Conservation (phyloP, 2,888 invertebrate species). For the Mantis religiosa region DNA sequence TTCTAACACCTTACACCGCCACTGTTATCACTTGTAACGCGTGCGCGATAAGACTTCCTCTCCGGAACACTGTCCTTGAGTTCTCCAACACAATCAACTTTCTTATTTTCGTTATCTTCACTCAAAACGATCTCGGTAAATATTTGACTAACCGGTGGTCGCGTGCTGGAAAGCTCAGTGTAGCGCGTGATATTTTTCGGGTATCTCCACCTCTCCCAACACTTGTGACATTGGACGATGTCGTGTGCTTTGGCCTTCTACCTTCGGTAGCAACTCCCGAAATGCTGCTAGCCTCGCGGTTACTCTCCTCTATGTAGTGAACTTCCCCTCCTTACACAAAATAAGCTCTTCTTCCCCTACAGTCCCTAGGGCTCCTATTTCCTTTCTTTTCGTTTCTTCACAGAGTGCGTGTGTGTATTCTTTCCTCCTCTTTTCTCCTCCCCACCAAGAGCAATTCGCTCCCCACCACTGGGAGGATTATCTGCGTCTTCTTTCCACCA, state of each 20-base stretch:
- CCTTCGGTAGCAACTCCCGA: slow-evolving; percentile 28
- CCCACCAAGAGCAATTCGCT: neutral
- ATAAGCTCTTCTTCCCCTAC: slow-evolving; percentile 1
- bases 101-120: neutral
- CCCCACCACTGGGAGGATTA: neutral
- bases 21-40: neutral
- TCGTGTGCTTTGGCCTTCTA: neutral
- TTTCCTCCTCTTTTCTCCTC: slow-evolving; percentile 32
- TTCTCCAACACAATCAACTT: neutral
- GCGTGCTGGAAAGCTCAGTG: neutral
- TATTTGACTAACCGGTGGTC: neutral
- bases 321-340: slow-evolving; percentile 30
- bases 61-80: neutral
- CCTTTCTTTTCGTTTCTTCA: neutral
- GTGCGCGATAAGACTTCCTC: neutral
- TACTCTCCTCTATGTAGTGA: slow-evolving; percentile 20
- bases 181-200: too few species aligned
- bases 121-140: neutral
- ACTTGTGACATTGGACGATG: neutral
- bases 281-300: slow-evolving; percentile 15
- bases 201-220: neutral
- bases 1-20: neutral
- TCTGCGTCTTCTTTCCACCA: neutral
- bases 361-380: neutral
- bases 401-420: slow-evolving; percentile 3